Base-by-base conservation (phyloP, 2,888 invertebrate species). In the Sclerodermus sp. region DNA sequence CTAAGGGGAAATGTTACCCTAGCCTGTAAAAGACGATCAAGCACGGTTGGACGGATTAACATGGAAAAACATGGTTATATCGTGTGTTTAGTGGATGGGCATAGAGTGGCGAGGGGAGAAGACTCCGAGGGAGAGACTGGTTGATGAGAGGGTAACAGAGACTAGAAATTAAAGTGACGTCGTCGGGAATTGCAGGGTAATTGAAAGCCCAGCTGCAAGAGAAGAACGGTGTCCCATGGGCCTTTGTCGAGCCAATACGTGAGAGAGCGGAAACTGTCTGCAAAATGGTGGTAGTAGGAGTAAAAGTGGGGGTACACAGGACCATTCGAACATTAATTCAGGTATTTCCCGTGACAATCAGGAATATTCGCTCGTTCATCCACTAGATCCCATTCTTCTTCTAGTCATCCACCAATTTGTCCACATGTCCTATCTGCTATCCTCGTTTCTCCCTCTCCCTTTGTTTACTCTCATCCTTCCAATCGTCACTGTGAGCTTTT, bases 121-220 rank as follows among this genome's bases (percentile, higher is more conserved):
- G n/a, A n/a, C n/a, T n/a, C n/a, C n/a, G n/a, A n/a, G n/a, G n/a
- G n/a, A n/a, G n/a, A 23, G 23, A 23, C 3, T 36, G 30, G 3
- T 12, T 18, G 14, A n/a, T 42, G 23, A 15, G 15, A 36, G 13
- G 36, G 13, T n/a, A 36, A 15, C 5, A 5, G 36, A 15, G 47
- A 51, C 36, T 42, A 36, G 46, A 43, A 45, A 66, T 65, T 65
- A 23, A 23, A 23, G 23, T 8, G 23, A 23, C 23, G 23, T 23
- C 8, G 23, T 23, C 68, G 68, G 58, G 68, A 71, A 70, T 67
- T 68, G 69, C 66, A 57, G 58, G 66, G 68, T 70, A 70, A 72
- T 72, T 71, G 70, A 71, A 71, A 71, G 64, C 67, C 59, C 62
- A 53, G 58, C 60, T 61, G 57, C 53, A 32, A 57, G 55, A 58